Evolutionary conservation across 2,888 invertebrate genomes (phyloP).

Genomic region (Acanthococcus lagerstroemiae): DNA sequence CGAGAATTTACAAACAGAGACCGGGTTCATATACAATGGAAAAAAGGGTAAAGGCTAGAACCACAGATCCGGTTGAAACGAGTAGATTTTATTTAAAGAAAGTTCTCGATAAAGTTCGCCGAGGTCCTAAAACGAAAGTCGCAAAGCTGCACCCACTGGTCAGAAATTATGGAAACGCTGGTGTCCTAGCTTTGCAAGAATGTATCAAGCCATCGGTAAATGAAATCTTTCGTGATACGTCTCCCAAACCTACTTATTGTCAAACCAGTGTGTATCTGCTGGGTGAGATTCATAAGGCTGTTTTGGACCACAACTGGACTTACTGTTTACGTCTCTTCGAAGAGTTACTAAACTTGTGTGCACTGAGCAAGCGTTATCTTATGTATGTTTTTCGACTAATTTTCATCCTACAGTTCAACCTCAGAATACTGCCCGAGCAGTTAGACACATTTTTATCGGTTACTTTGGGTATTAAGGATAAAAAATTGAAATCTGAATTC

Average conservation of each 20-base stretch:
- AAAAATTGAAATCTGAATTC: not conserved
- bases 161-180: not conserved
- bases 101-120: no score
- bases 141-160: not conserved
- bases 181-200: not conserved
- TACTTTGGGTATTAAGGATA: not conserved
- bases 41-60: not conserved
- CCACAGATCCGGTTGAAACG: not conserved
- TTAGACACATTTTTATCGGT: not conserved
- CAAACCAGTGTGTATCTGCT: not conserved
- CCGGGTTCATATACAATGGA: no score
- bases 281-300: not conserved
- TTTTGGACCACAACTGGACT: not conserved
- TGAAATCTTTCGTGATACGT: not conserved
- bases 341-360: not conserved
- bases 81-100: not conserved
- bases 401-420: not conserved
- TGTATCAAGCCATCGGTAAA: not conserved
- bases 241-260: not conserved
- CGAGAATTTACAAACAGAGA: no score
- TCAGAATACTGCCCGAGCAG: not conserved
- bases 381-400: not conserved
- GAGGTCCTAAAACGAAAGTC: not conserved
- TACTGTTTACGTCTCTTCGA: not conserved
- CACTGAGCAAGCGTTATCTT: not conserved